Evolutionary conservation across 2,113 vertebrate genomes (phyloP).

Genomic region (Anarhynchus alexandrinus): DNA sequence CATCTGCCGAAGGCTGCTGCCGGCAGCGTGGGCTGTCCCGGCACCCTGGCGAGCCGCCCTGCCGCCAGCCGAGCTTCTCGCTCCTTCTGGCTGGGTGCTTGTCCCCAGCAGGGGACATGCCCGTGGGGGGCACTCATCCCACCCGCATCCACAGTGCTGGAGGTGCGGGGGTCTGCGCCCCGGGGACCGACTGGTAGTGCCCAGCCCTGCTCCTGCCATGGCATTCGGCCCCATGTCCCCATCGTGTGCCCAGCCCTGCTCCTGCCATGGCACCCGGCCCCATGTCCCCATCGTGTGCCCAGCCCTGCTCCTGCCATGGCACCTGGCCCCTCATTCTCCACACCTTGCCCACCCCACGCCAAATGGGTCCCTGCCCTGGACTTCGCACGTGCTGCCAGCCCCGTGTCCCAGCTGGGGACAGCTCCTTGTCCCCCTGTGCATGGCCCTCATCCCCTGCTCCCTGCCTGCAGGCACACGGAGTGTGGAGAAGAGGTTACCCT

Average conservation of each 20-base stretch:
- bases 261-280: not conserved
- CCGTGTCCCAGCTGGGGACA: accelerated
- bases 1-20: not conserved
- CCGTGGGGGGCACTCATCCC: accelerated
- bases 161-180: not conserved
- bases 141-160: accelerated
- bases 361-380: accelerated
- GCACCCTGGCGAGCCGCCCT: not conserved
- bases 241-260: not conserved
- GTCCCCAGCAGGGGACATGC: accelerated
- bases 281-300: not conserved
- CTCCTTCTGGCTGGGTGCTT: not conserved
- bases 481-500: constrained; percentile 69
- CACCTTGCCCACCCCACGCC: accelerated
- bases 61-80: not conserved
- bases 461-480: constrained; percentile 5
- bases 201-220: not conserved
- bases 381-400: not conserved
- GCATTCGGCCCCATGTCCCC: not conserved
- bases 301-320: not conserved
- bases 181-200: accelerated
- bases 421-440: not conserved
- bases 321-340: not conserved
- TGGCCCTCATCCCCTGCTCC: not conserved
- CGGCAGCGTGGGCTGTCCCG: not conserved